These are phyloP conservation scores for Temnothorax curvispinosus DNA, from an alignment of 1,140 invertebrate genomes.

Conservation along the genomic window DNA sequence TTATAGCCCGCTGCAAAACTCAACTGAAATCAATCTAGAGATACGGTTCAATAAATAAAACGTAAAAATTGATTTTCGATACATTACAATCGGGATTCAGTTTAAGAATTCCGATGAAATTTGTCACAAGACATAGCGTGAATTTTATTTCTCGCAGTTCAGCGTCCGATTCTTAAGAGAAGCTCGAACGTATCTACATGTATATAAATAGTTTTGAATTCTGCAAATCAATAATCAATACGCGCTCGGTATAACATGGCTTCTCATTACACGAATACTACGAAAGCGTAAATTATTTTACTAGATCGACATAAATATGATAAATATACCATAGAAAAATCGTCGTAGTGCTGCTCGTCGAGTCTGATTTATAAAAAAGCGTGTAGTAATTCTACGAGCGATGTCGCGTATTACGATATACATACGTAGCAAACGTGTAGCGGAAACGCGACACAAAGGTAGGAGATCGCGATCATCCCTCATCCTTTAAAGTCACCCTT, in stretches of 20 bases:
- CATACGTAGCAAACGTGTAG: constrained; percentile 3
- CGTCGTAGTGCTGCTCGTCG: not conserved
- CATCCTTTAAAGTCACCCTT: constrained; percentile 55
- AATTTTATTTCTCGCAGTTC: not conserved
- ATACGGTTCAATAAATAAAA: not conserved
- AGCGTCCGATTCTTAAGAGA: not conserved
- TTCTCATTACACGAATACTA: not conserved
- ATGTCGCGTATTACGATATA: constrained; percentile 23
- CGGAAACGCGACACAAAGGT: constrained; percentile 29
- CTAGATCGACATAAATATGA: constrained; percentile 7
- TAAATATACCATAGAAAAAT: constrained; percentile 13
- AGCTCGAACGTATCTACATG: not conserved
- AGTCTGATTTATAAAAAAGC: constrained; percentile 16
- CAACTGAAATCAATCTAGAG: not conserved
- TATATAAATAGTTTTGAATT: not conserved
- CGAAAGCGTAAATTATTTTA: not conserved
- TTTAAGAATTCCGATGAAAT: not conserved
- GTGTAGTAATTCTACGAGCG: not conserved
- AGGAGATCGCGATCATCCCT: constrained; percentile 38
- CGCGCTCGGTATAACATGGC: not conserved
- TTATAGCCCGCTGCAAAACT: not conserved
- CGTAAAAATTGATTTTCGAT: not conserved
- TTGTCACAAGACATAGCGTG: not conserved
- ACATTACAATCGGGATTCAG: not conserved
- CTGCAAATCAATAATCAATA: not conserved